These are phyloP conservation scores for Lithosia quadra DNA, from an alignment of 2,888 invertebrate genomes.

Conservation along the genomic window DNA sequence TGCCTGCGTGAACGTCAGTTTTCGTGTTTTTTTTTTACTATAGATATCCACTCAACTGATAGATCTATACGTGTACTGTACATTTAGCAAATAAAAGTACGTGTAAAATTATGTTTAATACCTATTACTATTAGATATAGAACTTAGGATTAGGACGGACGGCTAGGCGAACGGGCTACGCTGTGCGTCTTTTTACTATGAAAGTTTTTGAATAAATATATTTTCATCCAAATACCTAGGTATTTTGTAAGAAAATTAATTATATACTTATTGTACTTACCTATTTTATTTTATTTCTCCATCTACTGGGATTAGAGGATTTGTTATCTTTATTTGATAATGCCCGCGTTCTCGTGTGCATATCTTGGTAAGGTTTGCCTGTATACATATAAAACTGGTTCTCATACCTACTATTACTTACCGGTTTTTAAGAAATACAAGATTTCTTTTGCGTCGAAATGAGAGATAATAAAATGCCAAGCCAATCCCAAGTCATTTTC, in stretches of 20 bases:
- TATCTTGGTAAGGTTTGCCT: constrained; percentile 27
- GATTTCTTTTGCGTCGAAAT: not conserved
- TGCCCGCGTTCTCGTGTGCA: constrained; percentile 25
- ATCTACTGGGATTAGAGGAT: not conserved
- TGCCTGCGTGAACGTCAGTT: no score
- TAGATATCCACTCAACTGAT: no score
- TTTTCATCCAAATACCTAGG: not conserved
- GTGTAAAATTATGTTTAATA: no score
- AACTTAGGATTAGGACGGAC: no score
- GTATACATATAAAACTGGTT: constrained; percentile 26
- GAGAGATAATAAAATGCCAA: not conserved
- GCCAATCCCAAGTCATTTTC: not conserved
- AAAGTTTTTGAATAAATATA: not conserved
- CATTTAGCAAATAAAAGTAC: no score
- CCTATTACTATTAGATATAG: no score
- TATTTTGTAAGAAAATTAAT: not conserved
- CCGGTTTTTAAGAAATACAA: constrained; percentile 19
- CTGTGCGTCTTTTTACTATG: no score
- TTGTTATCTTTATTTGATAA: constrained; percentile 35
- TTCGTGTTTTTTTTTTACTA: no score
- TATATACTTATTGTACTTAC: not conserved
- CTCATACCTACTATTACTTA: constrained; percentile 32
- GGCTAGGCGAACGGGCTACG: no score
- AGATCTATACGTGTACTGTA: no score
- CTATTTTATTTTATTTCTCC: not conserved